Percentiles rank a stretch among this genome's conserved stretches.
Evolutionary conservation across 2,888 invertebrate genomes (phyloP).

Genomic region (Cosmopolites sordidus): DNA sequence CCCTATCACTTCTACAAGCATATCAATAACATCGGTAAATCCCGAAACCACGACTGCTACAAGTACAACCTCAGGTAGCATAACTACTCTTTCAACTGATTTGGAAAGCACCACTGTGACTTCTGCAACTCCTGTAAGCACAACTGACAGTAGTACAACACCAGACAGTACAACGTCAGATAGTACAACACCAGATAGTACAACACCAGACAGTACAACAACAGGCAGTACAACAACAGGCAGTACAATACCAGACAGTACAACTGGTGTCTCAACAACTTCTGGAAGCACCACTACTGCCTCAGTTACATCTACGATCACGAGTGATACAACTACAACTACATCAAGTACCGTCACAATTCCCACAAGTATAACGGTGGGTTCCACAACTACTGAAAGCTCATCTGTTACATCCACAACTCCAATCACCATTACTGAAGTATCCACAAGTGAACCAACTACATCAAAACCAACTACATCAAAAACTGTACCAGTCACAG

Average conservation of each 20-base stretch:
- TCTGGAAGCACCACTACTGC: not conserved
- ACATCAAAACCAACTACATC: not conserved
- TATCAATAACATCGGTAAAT: not conserved
- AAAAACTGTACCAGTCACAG: not conserved
- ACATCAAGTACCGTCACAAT: not conserved
- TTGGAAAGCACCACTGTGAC: no score
- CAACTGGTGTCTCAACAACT: not conserved
- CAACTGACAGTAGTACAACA: not conserved
- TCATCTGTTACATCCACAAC: no score
- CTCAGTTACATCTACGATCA: not conserved
- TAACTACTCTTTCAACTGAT: no score
- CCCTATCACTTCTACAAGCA: not conserved
- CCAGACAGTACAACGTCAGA: not conserved
- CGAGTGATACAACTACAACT: not conserved
- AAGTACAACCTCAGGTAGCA: no score
- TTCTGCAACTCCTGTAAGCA: not conserved
- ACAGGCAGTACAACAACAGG: not conserved
- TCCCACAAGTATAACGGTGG: not conserved
- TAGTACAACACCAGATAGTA: not conserved
- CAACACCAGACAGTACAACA: not conserved
- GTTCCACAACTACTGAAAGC: not conserved
- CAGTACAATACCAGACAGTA: not conserved
- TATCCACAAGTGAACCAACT: no score
- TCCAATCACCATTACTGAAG: no score
- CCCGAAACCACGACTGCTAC: no score